Evolutionary conservation across 2,113 vertebrate genomes (phyloP), one percentile per base, ranked within the genome.

Genomic region (Spheniscus mendiculus): DNA sequence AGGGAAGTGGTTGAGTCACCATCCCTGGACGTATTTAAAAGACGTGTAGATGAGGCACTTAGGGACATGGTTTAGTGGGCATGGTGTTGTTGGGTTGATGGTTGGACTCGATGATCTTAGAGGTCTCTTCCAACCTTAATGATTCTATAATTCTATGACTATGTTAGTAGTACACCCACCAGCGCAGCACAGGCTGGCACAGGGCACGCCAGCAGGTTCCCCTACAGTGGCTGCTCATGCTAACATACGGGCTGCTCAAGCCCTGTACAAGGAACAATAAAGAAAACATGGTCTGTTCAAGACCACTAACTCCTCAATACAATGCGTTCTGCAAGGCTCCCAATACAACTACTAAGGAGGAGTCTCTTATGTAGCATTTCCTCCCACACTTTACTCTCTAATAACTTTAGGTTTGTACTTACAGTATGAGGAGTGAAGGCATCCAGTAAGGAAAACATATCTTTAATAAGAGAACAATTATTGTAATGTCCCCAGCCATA

Each of bases 221-320:
- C 13, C 19, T 66, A 4, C 16, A 22, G 19, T 1, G 4, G 25
- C 59, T 50, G 10, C 22, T 82, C 25, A 0, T 44, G 36, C 9
- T 32, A 2, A 34, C 5, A 2, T 17, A 26, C 0, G 0, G 17
- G 32, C 42, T 61, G 22, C 34, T 90, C 20, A 21, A 78, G 38
- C 23, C 81, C 30, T 2, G 12, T 15, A 19, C 0, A 0, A 47
- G 8, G 10, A 36, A 5, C 12, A 38, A 12, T 2, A 38, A 7
- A 72, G 38, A 16, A 71, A 7, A 50, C 6, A 5, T 25, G 6
- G 21, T 10, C 29, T 62, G 32, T 40, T 71, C 27, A 58, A 50
- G 18, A 21, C 52, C 40, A 38, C 17, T 20, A 15, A 11, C 20
- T 93, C 50, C 19, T 44, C 20, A 44, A 2, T 29, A 36, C 4